Percentiles rank a stretch among this genome's conserved stretches.
These are phyloP conservation scores for Rhinogobio ventralis DNA, from an alignment of 2,797 vertebrate genomes.

Conservation along the genomic window DNA sequence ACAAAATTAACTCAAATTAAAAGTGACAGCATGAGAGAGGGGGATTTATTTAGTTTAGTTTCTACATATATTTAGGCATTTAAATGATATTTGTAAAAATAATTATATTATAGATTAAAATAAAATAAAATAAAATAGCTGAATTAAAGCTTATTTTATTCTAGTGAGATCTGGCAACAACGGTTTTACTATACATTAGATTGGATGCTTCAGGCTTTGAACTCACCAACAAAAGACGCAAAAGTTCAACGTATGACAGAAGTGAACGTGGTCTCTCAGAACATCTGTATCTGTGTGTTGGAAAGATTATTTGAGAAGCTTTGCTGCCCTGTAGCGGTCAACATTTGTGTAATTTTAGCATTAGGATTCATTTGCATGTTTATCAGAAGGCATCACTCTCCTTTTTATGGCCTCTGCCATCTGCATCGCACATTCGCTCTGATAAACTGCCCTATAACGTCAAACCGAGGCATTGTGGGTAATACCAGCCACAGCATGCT, in stretches of 20 bases:
- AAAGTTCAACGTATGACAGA: neutral
- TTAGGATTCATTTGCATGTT: constrained; percentile 48
- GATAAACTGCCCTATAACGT: constrained; percentile 32
- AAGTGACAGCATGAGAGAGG: too few relatives aligned
- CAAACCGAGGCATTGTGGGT: constrained; percentile 51
- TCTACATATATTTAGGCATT: neutral
- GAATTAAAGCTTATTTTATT: neutral
- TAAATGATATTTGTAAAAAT: neutral
- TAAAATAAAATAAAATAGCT: neutral
- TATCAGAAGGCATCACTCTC: constrained; percentile 33
- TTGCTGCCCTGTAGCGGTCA: neutral
- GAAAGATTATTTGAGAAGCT: neutral
- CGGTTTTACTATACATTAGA: neutral
- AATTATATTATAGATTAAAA: neutral
- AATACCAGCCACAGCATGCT: constrained; percentile 20
- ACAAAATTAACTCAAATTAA: too few relatives aligned
- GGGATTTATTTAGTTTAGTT: neutral
- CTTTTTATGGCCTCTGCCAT: constrained; percentile 18
- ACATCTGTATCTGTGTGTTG: neutral
- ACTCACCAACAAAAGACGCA: neutral
- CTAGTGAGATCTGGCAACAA: neutral
- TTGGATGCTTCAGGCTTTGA: neutral
- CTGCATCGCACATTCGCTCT: constrained; percentile 4
- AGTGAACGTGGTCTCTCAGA: neutral
- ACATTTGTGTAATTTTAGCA: constrained; percentile 39